Conservation (phyloP, 2,113 vertebrate genomes). For the Aspidoscelis tigris region DNA sequence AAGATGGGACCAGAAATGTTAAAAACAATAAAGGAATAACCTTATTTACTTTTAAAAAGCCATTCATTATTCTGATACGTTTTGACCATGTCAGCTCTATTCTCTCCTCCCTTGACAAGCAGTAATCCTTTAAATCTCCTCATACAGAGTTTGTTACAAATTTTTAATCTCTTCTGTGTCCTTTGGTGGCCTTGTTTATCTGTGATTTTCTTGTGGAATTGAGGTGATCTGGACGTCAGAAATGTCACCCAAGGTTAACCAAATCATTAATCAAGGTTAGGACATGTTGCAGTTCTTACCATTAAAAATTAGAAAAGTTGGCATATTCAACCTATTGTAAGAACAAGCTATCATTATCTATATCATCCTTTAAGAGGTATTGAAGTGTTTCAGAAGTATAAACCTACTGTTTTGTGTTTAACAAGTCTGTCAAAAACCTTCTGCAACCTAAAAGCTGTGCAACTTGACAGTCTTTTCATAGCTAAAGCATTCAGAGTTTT, state of each 20-base stretch:
- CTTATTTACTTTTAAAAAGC: conserved; percentile 1
- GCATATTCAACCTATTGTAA: neutral
- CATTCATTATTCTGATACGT: conserved; percentile 14
- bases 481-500: neutral
- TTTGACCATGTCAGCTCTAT: neutral
- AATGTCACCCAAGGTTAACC: neutral
- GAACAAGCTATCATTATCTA: neutral
- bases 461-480: neutral
- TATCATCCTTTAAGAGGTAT: neutral
- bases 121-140: conserved; percentile 11
- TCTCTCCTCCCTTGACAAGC: neutral
- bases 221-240: neutral
- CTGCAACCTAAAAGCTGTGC: neutral
- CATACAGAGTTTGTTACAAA: conserved; percentile 14
- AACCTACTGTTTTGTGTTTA: neutral
- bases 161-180: conserved; percentile 17
- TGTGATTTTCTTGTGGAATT: neutral
- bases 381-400: neutral
- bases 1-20: neutral
- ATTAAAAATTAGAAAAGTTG: neutral
- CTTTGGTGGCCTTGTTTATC: neutral
- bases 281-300: neutral
- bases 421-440: neutral
- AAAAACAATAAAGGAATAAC: neutral
- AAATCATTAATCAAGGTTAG: conserved; percentile 1